Percentiles rank a stretch among this genome's conserved stretches.
phyloP scores from a whole-genome alignment of 2,888 invertebrate species.

The Caenorhabditis plicata region DNA sequence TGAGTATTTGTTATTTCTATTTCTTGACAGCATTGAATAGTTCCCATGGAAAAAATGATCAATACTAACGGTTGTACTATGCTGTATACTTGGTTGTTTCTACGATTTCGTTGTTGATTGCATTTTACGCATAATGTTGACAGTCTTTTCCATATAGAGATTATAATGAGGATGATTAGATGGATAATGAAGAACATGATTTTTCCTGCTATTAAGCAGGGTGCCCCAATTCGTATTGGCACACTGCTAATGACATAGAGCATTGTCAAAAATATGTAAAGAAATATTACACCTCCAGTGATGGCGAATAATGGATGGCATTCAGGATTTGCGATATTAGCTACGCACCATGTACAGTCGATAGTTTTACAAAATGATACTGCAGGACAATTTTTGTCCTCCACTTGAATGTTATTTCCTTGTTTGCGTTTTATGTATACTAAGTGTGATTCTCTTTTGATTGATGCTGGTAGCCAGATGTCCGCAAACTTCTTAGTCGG shows the following conservation, averaged over 20 bases:
- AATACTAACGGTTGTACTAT: too few relatives aligned
- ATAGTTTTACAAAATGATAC: conserved; percentile 3
- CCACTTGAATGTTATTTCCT: too few relatives aligned
- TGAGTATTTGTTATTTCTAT: too few relatives aligned
- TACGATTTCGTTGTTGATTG: too few relatives aligned
- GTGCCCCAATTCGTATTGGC: not conserved
- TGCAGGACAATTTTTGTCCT: conserved; percentile 6
- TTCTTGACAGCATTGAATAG: too few relatives aligned
- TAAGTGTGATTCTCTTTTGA: not conserved
- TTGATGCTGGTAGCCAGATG: conserved; percentile 4
- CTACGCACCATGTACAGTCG: conserved; percentile 9
- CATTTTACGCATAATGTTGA: too few relatives aligned
- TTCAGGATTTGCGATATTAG: conserved; percentile 7
- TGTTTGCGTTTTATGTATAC: not conserved
- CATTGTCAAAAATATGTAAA: not conserved
- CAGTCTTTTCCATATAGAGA: too few relatives aligned
- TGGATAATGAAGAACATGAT: not conserved
- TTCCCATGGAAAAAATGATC: too few relatives aligned
- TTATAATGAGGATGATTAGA: not conserved
- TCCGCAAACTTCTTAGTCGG: conserved; percentile 2
- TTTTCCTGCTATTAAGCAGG: not conserved
- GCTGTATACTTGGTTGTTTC: too few relatives aligned
- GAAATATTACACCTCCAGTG: not conserved
- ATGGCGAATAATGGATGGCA: conserved; percentile 11
- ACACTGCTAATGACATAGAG: not conserved